Evolutionary conservation across 2,797 vertebrate genomes (phyloP).

Genomic region (Crax fasciolata): DNA sequence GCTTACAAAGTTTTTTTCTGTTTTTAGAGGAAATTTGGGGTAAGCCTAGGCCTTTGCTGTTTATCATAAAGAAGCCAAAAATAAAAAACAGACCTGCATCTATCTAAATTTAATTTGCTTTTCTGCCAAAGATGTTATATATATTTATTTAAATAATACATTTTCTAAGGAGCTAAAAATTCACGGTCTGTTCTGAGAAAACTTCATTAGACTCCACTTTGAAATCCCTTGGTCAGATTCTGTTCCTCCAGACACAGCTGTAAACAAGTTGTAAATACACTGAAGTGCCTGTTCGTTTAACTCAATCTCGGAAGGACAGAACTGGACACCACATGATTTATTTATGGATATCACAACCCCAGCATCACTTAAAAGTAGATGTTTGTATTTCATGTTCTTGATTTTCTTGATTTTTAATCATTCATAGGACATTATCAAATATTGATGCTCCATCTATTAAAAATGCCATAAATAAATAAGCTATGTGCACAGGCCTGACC

Average conservation of each 20-base stretch:
- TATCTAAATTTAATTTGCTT: constrained; percentile 42
- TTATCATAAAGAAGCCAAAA: constrained; percentile 19
- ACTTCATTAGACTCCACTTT: constrained; percentile 28
- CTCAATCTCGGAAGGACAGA: background rate
- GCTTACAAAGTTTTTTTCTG: background rate
- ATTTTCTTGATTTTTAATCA: constrained; percentile 71
- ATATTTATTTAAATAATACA: constrained; percentile 39
- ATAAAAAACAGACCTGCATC: background rate
- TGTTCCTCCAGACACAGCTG: background rate
- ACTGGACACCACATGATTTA: constrained; percentile 40
- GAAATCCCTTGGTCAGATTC: constrained; percentile 47
- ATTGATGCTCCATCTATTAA: constrained; percentile 65
- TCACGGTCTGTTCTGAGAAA: background rate
- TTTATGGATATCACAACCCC: constrained; percentile 50
- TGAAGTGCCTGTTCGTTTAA: constrained; percentile 32
- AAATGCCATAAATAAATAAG: constrained; percentile 73
- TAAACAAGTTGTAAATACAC: constrained; percentile 46
- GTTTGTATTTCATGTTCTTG: constrained; percentile 71
- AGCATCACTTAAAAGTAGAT: constrained; percentile 60
- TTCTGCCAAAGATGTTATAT: background rate
- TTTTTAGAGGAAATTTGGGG: background rate
- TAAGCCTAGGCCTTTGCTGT: background rate
- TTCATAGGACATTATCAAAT: constrained; percentile 59
- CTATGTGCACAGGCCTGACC: background rate
- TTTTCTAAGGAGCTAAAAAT: constrained; percentile 40